Conservation (phyloP, 2,113 vertebrate genomes). For the Ochotona curzoniae region DNA sequence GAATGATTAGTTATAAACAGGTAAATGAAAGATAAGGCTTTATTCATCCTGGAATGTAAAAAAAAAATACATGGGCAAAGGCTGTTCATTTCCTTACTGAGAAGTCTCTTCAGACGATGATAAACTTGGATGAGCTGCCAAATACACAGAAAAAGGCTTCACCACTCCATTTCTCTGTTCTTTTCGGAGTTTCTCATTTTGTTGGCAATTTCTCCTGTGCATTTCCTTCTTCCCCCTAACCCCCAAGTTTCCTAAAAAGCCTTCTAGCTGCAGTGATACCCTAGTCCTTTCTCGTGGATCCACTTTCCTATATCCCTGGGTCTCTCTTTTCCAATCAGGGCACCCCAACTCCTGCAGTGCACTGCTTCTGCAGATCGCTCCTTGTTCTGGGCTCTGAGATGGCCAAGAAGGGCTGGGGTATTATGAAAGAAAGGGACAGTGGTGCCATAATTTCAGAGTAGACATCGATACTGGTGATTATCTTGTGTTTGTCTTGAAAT, state of each 20-base stretch:
- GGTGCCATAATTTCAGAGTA: not conserved
- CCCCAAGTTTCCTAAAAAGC: not conserved
- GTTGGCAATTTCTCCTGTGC: not conserved
- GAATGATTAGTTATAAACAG: not conserved
- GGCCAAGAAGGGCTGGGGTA: not conserved
- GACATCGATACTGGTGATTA: not conserved
- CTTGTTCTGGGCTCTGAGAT: not conserved
- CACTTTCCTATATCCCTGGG: not conserved
- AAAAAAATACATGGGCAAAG: not conserved
- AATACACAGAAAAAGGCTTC: not conserved
- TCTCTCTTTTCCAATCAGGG: not conserved
- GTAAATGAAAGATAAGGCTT: not conserved
- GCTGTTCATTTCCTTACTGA: not conserved
- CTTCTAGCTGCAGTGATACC: not conserved
- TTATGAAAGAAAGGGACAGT: accelerated
- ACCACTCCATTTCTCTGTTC: not conserved
- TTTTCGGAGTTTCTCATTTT: not conserved
- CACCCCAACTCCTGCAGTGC: not conserved
- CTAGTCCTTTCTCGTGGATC: not conserved
- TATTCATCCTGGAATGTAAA: not conserved
- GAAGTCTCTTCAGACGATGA: not conserved
- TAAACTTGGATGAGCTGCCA: not conserved
- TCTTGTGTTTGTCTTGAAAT: not conserved
- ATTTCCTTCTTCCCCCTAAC: not conserved
- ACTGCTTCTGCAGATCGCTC: too few relatives aligned